Conservation (phyloP, 2,113 vertebrate genomes). For the Xyliphius kryptos region DNA sequence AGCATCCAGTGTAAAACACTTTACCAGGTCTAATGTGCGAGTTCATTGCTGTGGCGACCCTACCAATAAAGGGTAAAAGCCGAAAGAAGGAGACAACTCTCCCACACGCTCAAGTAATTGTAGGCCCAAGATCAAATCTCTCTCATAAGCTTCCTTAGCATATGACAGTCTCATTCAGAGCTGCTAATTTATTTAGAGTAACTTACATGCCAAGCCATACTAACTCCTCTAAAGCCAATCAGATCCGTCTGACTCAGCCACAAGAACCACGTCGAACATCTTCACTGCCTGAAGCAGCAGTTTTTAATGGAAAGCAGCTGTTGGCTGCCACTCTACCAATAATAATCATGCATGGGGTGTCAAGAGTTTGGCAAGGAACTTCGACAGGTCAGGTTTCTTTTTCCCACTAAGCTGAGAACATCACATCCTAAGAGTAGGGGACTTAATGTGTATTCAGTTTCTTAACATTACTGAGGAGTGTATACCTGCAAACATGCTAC, state of each 20-base stretch:
- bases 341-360: not conserved
- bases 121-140: constrained; percentile 53
- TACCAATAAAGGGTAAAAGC: too few relatives aligned
- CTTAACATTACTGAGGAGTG: too few relatives aligned
- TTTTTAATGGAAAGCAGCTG: constrained; percentile 11
- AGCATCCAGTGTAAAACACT: too few relatives aligned
- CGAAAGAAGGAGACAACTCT: too few relatives aligned
- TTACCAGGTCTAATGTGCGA: too few relatives aligned
- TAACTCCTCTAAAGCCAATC: too few relatives aligned
- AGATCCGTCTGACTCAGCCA: not conserved
- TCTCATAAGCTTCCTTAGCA: constrained; percentile 36
- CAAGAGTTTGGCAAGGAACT: not conserved
- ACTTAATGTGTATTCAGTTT: too few relatives aligned
- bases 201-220: too few relatives aligned
- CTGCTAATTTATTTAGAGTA: constrained; percentile 49
- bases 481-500: too few relatives aligned
- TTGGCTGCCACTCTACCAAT: constrained; percentile 7
- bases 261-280: too few relatives aligned
- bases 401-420: not conserved
- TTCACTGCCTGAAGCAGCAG: constrained; percentile 3
- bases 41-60: too few relatives aligned
- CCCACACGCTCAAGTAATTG: constrained; percentile 25
- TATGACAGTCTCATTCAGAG: constrained; percentile 41
- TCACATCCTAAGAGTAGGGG: too few relatives aligned
- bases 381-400: constrained; percentile 3